Conservation (phyloP, 1,140 invertebrate species). For the Antheraea mylitta region DNA sequence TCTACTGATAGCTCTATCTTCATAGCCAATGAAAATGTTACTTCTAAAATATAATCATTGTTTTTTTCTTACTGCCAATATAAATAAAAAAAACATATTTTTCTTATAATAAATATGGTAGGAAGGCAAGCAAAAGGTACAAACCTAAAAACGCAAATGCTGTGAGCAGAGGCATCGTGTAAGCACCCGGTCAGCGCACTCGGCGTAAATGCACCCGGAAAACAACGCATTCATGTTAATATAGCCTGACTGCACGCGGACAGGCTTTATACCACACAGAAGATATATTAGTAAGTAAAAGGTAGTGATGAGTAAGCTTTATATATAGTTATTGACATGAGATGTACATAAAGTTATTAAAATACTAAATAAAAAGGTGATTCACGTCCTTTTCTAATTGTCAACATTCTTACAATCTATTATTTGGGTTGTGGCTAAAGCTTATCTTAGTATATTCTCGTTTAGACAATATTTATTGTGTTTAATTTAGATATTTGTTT, state of each 20-base stretch:
- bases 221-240: conserved; percentile 68
- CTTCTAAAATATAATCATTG: too few relatives aligned
- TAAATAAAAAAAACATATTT: not conserved
- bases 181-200: conserved; percentile 56
- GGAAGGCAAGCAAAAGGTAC: conserved; percentile 60
- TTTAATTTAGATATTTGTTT: too few relatives aligned
- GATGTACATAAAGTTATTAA: not conserved
- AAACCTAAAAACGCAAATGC: conserved; percentile 75
- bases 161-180: conserved; percentile 75
- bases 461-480: too few relatives aligned
- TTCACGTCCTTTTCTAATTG: not conserved
- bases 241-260: conserved; percentile 33
- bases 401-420: not conserved
- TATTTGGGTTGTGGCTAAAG: not conserved
- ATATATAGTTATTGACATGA: not conserved
- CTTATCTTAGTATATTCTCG: not conserved
- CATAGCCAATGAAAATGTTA: too few relatives aligned
- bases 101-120: conserved; percentile 1
- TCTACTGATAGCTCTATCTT: too few relatives aligned
- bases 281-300: conserved; percentile 10
- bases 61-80: too few relatives aligned
- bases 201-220: conserved; percentile 56
- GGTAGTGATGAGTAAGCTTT: not conserved
- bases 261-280: not conserved
- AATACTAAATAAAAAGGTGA: not conserved